These are phyloP conservation scores for Tipula confusa DNA, from an alignment of 2,888 invertebrate species.

Conservation along the genomic window DNA sequence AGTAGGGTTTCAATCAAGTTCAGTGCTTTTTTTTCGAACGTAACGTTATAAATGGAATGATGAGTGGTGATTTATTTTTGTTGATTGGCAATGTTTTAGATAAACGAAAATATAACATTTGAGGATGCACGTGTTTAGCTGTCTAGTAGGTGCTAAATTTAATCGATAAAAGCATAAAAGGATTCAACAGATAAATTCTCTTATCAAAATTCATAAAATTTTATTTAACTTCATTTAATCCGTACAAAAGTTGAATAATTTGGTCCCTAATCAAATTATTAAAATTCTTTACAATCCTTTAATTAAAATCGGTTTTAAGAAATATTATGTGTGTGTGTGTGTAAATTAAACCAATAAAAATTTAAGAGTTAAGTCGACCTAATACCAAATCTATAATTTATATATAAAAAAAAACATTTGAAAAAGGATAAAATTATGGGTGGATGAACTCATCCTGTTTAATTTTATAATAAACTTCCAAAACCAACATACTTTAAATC, in stretches of 20 bases:
- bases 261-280: neutral
- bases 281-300: neutral
- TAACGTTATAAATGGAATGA: neutral
- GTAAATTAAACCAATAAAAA: neutral
- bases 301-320: neutral
- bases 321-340: too few relatives aligned
- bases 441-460: too few relatives aligned
- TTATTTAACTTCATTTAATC: too few relatives aligned
- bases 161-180: too few relatives aligned
- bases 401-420: too few relatives aligned
- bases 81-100: too few relatives aligned
- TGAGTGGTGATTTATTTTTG: neutral
- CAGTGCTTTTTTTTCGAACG: neutral
- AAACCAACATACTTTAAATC: neutral
- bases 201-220: too few relatives aligned
- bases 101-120: neutral
- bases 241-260: too few relatives aligned
- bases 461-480: neutral
- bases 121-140: too few relatives aligned
- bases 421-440: neutral
- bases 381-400: neutral
- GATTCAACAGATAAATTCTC: too few relatives aligned
- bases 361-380: too few relatives aligned
- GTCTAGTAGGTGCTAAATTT: too few relatives aligned
- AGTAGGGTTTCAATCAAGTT: neutral